Base-by-base conservation (phyloP, 2,888 invertebrate species). In the Lydus trimaculatus region DNA sequence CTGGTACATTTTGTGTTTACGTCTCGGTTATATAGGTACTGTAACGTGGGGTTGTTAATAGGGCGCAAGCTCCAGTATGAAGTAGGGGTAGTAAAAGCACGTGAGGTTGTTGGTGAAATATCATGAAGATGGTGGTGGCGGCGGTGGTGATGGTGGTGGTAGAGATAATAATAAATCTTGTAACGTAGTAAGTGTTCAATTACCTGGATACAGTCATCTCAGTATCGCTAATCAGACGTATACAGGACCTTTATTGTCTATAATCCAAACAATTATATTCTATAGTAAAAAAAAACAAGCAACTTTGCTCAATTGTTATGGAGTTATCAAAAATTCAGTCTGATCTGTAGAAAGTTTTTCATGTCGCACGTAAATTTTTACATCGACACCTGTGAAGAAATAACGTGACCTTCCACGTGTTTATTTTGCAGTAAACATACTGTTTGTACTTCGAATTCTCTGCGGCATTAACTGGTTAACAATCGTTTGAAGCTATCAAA, bases 21-120 rank as follows among this genome's bases (percentile, higher is more conserved):
- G 70, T 66, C 72, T 43, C 71, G 11, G 76, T 79, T 82, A 78
- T 83, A 83, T 82, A 83, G 71, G 64, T 64, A 39, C 58, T 69
- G 67, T 74, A 81, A 79, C 79, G 80, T 81, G 81, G 77, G 74
- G 76, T 68, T 70, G 77, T n/a, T 62, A 58, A 20, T 36, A 63
- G 31, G 59, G 79, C 81, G 81, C 81, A 81, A 67, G 74, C 73
- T 66, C 67, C 15, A 36, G 1, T 11, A 25, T 20, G 13, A 28
- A n/a, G 20, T 59, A 66, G 75, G 66, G 69, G 73, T 71, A 70
- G 61, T 58, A 59, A 63, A 69, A 70, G 56, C 73, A 75, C 75
- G 73, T 73, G 73, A 70, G 66, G 65, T 62, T 62, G 63, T 20
- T 61, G n/a, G n/a, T n/a, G 67, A 61, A 61, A 56, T 66, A 58